These are phyloP conservation scores for Erebia aethiops DNA, from an alignment of 2,888 invertebrate species.

Conservation along the genomic window DNA sequence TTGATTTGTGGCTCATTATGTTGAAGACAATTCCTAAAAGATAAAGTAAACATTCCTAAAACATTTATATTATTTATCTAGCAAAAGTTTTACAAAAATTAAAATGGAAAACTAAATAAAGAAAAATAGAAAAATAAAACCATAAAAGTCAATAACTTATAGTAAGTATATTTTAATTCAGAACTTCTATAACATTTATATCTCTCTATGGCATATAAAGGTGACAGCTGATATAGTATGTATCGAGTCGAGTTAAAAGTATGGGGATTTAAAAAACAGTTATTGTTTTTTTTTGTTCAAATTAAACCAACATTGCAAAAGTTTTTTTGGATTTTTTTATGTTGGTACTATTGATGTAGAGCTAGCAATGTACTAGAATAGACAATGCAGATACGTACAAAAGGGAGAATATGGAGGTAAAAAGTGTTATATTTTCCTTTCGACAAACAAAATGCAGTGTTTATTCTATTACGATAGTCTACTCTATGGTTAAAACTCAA, in stretches of 20 bases:
- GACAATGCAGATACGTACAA: neutral
- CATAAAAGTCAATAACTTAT: too few species aligned
- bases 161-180: neutral
- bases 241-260: neutral
- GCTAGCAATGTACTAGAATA: neutral
- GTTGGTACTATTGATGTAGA: conserved; percentile 3
- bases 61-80: neutral
- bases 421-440: too few species aligned
- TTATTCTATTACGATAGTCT: neutral
- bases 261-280: conserved; percentile 2
- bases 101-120: neutral
- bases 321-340: neutral
- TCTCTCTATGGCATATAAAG: conserved; percentile 15
- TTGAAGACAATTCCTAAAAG: too few species aligned
- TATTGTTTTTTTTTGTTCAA: neutral
- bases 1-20: too few species aligned
- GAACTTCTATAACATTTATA: neutral
- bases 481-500: conserved; percentile 4
- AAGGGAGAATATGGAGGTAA: neutral
- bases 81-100: neutral
- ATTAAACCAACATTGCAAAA: neutral
- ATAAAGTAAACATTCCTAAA: neutral
- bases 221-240: neutral
- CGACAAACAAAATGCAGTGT: neutral
- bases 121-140: neutral